These are phyloP conservation scores for human (Homo sapiens) DNA, from an alignment of 2,113 vertebrate genomes.

Conservation along the genomic window GRCh38 chr9:38014501-38015000, in stretches of 20 bases:
- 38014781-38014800: neutral
- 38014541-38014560: rapidly evolving
- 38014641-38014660: neutral
- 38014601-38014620: neutral
- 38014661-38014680: neutral
- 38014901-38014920: neutral
- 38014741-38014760: neutral
- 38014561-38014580: neutral
- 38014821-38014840: rapidly evolving
- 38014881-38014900: neutral
- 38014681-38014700: neutral
- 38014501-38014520: neutral
- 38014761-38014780: neutral
- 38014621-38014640: neutral
- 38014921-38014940: neutral
- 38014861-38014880: neutral
- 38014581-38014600: neutral
- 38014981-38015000: neutral
- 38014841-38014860: neutral
- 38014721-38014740: neutral
- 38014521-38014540: neutral
- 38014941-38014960: neutral
- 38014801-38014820: neutral
- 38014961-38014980: neutral
- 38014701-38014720: neutral